Conservation (phyloP, 2,888 invertebrate genomes). For the Mallateleia sp. region DNA sequence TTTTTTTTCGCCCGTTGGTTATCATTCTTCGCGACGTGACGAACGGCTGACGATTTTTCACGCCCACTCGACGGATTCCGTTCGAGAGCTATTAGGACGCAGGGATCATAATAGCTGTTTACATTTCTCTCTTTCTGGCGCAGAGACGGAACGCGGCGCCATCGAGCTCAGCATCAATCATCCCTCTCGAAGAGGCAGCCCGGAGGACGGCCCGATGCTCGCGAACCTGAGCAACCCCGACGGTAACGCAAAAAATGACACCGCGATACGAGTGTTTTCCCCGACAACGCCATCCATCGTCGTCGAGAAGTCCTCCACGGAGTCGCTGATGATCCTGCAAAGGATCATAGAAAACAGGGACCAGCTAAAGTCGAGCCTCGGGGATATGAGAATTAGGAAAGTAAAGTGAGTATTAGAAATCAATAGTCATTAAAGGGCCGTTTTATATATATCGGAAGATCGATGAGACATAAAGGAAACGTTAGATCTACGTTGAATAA, state of each 20-base stretch:
- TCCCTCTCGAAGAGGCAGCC: conserved; percentile 50
- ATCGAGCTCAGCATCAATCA: conserved; percentile 82
- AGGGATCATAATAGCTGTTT: conserved; percentile 70
- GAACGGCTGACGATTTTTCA: conserved; percentile 66
- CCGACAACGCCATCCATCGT: conserved; percentile 52
- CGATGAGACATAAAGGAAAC: too few species aligned
- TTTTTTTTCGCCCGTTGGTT: conserved; percentile 30
- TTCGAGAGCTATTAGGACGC: conserved; percentile 48
- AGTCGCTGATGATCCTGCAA: conserved; percentile 49
- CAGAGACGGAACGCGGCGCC: conserved; percentile 81
- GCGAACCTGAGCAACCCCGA: conserved; percentile 54
- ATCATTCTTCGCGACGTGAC: conserved; percentile 26
- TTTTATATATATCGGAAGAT: too few species aligned
- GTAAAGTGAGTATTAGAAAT: conserved; percentile 25
- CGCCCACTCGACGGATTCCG: conserved; percentile 38
- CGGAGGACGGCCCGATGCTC: conserved; percentile 42
- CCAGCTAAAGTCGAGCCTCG: neutral
- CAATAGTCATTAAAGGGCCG: too few species aligned
- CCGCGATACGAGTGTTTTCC: conserved; percentile 43
- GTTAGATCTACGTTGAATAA: too few species aligned
- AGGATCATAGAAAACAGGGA: conserved; percentile 44
- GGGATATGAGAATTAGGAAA: conserved; percentile 3
- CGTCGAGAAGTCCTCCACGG: conserved; percentile 64
- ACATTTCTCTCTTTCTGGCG: conserved; percentile 74
- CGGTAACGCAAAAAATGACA: conserved; percentile 57